Base-by-base conservation (phyloP, 2,797 vertebrate species). In the Chrysocyon brachyurus region DNA sequence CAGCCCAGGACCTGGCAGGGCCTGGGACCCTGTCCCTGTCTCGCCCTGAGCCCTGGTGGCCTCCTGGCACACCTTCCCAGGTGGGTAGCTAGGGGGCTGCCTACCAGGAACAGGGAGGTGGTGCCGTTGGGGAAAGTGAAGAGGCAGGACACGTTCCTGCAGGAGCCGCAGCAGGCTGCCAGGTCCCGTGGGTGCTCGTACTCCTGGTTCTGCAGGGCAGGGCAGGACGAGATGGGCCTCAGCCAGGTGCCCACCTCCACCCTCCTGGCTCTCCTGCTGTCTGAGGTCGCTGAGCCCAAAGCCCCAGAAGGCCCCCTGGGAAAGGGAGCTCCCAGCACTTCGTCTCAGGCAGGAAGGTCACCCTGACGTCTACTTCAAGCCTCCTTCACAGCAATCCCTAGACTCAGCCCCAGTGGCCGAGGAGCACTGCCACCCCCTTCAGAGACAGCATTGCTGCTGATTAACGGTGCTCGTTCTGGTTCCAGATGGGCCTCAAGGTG, bases 141-240 rank as follows among this genome's bases (percentile, higher is more conserved):
- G 72, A 99, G 98, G 97, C 99, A 99, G 87, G 99, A 99, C 78
- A 99, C 98, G 0, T 99, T 99, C 97, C 98, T 99, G 98, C 99
- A 99, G 96, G 98, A 98, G 2, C 99, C 99, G 14, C 99, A 99
- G 98, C 99, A 99, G 0, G 98, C 98, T 0, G 99, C 99, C 97
- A 99, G 99, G 97, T 99, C 99, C 98, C 99, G 99, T 0, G 99
- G 99, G 91, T 99, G 99, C 54, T 99, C 92, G 12, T 99, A 99
- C 46, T 99, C 98, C 98, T 99, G 99, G 97, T 99, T 99, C 99
- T 99, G 98, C 28, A 96, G 97, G 91, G 90, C 63, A 2, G 97
- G 95, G 90, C 0, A 14, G 70, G 83, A n/a, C 2, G 0, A 0
- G 75, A 31, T 24, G 40, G 56, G 49, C 28, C 17, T 90, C 57